These are phyloP conservation scores for Etheostoma cragini DNA, from an alignment of 2,113 vertebrate genomes.

Conservation along the genomic window DNA sequence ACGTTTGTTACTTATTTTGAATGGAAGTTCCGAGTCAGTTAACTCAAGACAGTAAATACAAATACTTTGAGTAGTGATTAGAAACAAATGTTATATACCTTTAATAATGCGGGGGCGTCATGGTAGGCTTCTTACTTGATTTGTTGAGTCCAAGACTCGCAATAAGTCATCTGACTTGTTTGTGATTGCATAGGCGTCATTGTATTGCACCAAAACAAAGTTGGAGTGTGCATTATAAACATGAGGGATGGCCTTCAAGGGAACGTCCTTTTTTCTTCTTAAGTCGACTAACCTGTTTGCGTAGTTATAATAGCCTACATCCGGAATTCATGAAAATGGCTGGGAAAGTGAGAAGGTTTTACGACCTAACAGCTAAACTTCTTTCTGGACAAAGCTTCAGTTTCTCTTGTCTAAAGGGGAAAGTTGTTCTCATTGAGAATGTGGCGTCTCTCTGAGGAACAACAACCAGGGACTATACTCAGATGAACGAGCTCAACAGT, in stretches of 20 bases:
- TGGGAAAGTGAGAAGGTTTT: constrained; percentile 67
- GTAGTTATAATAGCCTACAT: too few relatives aligned
- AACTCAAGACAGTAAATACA: too few relatives aligned
- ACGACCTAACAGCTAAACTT: constrained; percentile 84
- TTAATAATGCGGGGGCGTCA: background rate
- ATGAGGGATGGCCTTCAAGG: background rate
- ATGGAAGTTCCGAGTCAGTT: background rate
- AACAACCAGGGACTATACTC: constrained; percentile 91
- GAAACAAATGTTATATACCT: background rate
- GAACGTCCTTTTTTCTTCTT: accelerated
- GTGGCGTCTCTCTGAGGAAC: constrained; percentile 98
- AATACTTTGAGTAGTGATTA: background rate
- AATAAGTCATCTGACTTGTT: background rate
- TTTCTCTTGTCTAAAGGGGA: constrained; percentile 85
- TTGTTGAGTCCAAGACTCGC: background rate
- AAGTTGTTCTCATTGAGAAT: constrained; percentile 91
- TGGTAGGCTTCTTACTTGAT: background rate
- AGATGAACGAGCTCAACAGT: constrained; percentile 92
- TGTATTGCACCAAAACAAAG: background rate
- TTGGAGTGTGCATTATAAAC: background rate
- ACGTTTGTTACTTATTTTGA: background rate
- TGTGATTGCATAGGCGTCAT: background rate
- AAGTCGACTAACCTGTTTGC: background rate
- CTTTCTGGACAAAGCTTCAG: constrained; percentile 83
- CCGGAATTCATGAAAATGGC: constrained; percentile 40